Conservation (phyloP, 2,113 vertebrate genomes). For the Triplophysa dalaica region DNA sequence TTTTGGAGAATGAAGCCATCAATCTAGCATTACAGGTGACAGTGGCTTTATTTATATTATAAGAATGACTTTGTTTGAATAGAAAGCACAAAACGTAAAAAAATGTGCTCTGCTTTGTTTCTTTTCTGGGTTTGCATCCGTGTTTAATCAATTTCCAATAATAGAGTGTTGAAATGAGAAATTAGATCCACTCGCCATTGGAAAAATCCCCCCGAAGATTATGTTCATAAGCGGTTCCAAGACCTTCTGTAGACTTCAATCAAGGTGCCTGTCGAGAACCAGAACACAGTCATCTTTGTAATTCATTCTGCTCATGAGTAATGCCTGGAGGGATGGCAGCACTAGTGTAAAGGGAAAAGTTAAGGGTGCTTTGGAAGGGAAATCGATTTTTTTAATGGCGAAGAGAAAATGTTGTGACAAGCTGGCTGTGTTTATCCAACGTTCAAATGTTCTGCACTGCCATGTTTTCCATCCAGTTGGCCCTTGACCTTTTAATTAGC, state of each 20-base stretch:
- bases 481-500: conserved; percentile 51
- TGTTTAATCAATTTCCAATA: conserved; percentile 29
- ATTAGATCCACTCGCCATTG: conserved; percentile 19
- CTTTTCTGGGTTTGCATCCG: conserved; percentile 25
- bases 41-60: not conserved
- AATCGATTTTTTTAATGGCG: conserved; percentile 33
- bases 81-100: not conserved
- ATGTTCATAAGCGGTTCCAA: conserved; percentile 24
- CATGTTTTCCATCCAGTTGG: conserved; percentile 56
- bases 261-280: conserved; percentile 18
- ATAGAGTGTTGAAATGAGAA: conserved; percentile 33
- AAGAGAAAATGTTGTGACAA: conserved; percentile 58
- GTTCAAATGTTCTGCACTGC: conserved; percentile 20
- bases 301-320: conserved; percentile 12
- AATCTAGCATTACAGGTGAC: not conserved
- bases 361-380: conserved; percentile 35
- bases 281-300: conserved; percentile 56
- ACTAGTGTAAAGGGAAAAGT: conserved; percentile 24
- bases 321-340: not conserved
- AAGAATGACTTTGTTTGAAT: not conserved
- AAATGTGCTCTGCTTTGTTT: not conserved
- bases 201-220: conserved; percentile 25
- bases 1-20: not conserved
- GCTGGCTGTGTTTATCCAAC: conserved; percentile 50
- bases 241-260: conserved; percentile 15